Evolutionary conservation across 1,140 invertebrate species (phyloP), one percentile per base, ranked within the genome.

Genomic region (Dreissena polymorpha): DNA sequence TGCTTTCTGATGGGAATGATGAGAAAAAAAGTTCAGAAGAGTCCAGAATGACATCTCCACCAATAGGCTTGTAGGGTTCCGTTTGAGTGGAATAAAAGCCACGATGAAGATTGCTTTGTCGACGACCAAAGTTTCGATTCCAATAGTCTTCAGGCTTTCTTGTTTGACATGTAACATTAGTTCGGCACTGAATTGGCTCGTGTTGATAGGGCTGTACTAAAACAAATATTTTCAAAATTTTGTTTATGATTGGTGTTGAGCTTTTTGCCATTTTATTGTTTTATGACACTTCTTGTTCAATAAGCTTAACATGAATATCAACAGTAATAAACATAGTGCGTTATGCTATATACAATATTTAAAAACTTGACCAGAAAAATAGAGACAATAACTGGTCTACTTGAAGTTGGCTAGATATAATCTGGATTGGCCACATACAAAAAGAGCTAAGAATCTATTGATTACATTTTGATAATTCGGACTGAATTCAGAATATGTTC

Each of bases 141-240:
- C 71, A 83, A 57, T 83, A 75, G 63, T 74, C 80, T 13, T 69
- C 64, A 49, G 80, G 71, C 68, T 75, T 83, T 65, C 53, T 63
- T 69, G 67, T 68, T 51, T 73, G 71, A 53, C 57, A 67, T 12
- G 39, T 83, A 14, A 29, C 65, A 0, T 83, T 72, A 21, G 80
- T 83, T 12, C 80, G 60, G 27, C 80, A 75, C 13, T 75, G 51
- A 3, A 83, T 55, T n/a, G 63, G 39, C 29, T 83, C 80, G 55
- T 74, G 39, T 25, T 27, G 63, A 53, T 83, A 83, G 23, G 39
- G 49, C 16, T 53, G 16, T 16, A 16, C 79, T 82, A 60, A 49
- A 27, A 53, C 39, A 78, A 23, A 39, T 49, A 21, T 65, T 50
- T 0, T 49, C 0, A 29, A 21, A 13, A 74, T 25, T 29, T 57